phyloP scores from a whole-genome alignment of 2,113 vertebrate species.

The Brienomyrus longianalis region DNA sequence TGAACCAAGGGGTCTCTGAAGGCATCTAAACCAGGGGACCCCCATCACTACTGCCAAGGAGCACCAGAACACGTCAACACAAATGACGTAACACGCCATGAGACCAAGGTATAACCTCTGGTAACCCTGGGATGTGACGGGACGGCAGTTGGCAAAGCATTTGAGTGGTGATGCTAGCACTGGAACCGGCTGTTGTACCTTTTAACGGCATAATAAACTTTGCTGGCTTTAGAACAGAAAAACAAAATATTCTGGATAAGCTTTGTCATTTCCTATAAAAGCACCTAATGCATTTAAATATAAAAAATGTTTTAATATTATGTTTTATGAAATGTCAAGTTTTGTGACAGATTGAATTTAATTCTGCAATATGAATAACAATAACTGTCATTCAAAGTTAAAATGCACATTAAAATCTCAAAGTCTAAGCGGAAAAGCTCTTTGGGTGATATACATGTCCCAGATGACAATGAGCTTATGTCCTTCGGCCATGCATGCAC shows the following conservation, averaged over 20 bases:
- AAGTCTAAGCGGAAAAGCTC: neutral
- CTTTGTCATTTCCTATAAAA: neutral
- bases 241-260: neutral
- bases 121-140: neutral
- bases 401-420: neutral
- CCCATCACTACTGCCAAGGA: neutral
- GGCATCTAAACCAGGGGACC: neutral
- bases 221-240: neutral
- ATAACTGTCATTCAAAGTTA: neutral
- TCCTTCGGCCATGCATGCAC: neutral
- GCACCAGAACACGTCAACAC: neutral
- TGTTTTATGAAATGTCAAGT: neutral
- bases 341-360: neutral
- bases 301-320: neutral
- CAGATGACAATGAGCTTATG: neutral
- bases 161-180: neutral
- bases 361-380: neutral
- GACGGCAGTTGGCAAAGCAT: neutral
- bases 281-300: neutral
- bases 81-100: neutral
- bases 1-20: neutral
- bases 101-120: neutral
- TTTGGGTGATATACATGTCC: neutral
- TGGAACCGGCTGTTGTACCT: neutral
- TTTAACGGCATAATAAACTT: neutral